Evolutionary conservation across 30 jellyfish, hydroid and myxozoan species (phyloP).

Genomic region (Aurelia sp.): DNA sequence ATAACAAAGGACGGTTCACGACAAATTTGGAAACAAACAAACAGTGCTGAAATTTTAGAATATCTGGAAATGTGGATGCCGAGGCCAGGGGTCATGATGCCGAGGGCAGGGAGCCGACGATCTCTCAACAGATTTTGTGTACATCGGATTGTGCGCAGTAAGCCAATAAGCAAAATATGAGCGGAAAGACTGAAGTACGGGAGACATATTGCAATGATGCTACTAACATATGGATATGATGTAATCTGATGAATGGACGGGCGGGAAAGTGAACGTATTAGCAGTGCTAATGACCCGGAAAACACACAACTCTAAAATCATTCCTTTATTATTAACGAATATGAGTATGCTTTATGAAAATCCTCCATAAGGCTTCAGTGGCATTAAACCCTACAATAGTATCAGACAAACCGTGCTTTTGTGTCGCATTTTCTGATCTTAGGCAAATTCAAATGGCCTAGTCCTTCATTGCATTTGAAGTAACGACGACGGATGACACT

Average conservation of each 20-base stretch:
- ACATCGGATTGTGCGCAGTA: conserved; percentile 44
- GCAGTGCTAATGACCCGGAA: conserved; percentile 64
- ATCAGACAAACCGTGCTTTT: conserved; percentile 55
- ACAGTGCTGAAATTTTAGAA: too few relatives aligned
- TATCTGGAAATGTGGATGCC: too few relatives aligned
- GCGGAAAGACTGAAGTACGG: conserved; percentile 70
- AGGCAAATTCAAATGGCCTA: conserved; percentile 5
- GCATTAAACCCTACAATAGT: conserved; percentile 36
- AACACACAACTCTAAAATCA: conserved; percentile 57
- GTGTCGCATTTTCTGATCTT: conserved; percentile 67
- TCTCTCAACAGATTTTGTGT: neutral
- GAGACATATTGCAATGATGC: conserved; percentile 32
- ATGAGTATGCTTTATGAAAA: conserved; percentile 46
- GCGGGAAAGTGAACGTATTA: conserved; percentile 66
- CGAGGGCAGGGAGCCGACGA: too few relatives aligned
- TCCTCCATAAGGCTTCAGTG: conserved; percentile 38
- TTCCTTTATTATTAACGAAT: conserved; percentile 41
- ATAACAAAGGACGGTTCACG: too few relatives aligned
- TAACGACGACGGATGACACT: neutral
- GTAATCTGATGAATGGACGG: conserved; percentile 61
- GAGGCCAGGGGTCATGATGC: too few relatives aligned
- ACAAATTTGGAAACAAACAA: too few relatives aligned
- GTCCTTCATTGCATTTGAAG: conserved; percentile 14
- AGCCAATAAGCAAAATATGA: conserved; percentile 63
- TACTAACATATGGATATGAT: conserved; percentile 36